Evolutionary conservation across 2,797 vertebrate species (phyloP).

Genomic region (Melanitta fusca): DNA sequence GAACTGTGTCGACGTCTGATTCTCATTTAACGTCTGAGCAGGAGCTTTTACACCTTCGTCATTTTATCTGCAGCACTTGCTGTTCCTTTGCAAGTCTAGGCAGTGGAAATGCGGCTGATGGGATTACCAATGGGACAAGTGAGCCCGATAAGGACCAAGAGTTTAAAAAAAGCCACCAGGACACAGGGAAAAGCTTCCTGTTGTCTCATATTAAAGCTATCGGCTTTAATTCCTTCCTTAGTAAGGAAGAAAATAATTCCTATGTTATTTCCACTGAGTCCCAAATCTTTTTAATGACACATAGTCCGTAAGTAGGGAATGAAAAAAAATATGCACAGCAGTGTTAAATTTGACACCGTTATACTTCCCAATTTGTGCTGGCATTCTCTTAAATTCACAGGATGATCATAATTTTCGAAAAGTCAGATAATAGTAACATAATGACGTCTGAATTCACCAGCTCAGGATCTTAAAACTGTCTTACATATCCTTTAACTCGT

Average conservation of each 20-base stretch:
- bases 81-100: conserved; percentile 4
- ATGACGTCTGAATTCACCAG: neutral
- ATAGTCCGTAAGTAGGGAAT: neutral
- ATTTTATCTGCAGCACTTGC: conserved; percentile 22
- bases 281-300: neutral
- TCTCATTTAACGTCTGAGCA: conserved; percentile 60
- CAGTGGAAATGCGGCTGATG: conserved; percentile 10
- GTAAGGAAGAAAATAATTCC: neutral
- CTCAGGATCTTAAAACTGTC: neutral
- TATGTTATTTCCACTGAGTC: neutral
- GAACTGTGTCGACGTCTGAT: conserved; percentile 40
- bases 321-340: neutral
- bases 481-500: neutral
- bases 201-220: neutral
- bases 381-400: neutral
- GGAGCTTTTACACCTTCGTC: conserved; percentile 29
- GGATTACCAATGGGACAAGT: conserved; percentile 30
- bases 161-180: neutral
- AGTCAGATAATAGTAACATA: neutral
- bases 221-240: neutral
- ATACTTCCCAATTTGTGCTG: neutral
- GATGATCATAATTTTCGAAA: neutral
- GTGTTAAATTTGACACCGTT: neutral
- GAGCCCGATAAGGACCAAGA: neutral
- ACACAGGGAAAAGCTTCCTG: neutral